phyloP scores from a whole-genome alignment of 2,113 vertebrate genomes.

The Ptilonorhynchus violaceus region DNA sequence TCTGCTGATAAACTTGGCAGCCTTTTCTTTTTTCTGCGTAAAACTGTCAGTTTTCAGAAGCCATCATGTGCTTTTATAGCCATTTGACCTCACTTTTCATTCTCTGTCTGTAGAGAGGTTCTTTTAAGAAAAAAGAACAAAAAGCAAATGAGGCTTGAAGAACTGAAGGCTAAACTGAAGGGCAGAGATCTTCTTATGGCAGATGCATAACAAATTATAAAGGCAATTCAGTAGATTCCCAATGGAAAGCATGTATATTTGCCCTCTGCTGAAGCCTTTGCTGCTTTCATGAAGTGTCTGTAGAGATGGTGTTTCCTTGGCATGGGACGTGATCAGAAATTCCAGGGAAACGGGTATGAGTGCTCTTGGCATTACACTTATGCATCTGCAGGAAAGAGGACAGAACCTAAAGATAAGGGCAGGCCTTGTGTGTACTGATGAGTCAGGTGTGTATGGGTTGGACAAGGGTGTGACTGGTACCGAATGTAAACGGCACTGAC shows the following conservation, averaged over 20 bases:
- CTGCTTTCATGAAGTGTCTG: background rate
- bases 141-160: background rate
- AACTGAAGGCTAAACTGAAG: background rate
- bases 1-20: background rate
- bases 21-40: background rate
- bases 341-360: background rate
- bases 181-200: background rate
- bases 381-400: background rate
- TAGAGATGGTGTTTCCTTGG: background rate
- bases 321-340: background rate
- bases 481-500: background rate
- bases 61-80: background rate
- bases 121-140: background rate
- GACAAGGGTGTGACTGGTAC: background rate
- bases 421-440: background rate
- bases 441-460: background rate
- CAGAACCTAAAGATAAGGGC: background rate
- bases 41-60: slow-evolving; percentile 25
- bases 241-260: background rate
- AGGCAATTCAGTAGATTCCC: background rate
- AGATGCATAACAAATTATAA: background rate
- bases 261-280: background rate
- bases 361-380: background rate
- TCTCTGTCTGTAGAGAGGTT: background rate
- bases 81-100: background rate